Conservation (phyloP, 1,140 invertebrate species). For the Bombus terrestris region DNA sequence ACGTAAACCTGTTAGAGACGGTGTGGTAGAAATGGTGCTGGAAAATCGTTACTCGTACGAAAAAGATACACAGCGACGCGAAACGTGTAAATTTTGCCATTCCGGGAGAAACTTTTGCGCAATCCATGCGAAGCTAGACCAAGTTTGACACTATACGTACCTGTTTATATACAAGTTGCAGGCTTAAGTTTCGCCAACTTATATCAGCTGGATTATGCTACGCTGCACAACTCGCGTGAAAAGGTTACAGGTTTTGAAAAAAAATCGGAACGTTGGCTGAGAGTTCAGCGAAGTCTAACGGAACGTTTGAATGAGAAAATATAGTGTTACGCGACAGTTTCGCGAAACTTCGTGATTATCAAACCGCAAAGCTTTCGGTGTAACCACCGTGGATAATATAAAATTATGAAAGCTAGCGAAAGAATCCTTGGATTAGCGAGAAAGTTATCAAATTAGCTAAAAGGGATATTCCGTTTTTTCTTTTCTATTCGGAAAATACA, state of each 20-base stretch:
- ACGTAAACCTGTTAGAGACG: too few relatives aligned
- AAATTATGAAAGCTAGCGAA: not conserved
- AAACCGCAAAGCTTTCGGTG: not conserved
- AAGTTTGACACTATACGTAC: not conserved
- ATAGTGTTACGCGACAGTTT: not conserved
- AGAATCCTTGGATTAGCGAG: not conserved
- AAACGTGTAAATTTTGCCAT: not conserved
- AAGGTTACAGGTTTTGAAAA: not conserved
- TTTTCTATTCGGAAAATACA: too few relatives aligned
- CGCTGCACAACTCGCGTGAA: not conserved
- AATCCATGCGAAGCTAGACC: not conserved
- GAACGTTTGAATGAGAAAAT: not conserved
- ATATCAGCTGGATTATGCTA: not conserved
- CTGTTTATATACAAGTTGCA: not conserved
- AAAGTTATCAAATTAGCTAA: not conserved
- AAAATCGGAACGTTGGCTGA: not conserved
- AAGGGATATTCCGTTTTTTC: not conserved
- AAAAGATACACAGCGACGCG: not conserved
- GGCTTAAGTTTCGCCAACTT: slow-evolving; percentile 2
- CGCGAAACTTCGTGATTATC: not conserved
- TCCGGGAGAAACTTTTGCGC: not conserved
- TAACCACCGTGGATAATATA: not conserved
- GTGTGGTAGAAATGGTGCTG: not conserved
- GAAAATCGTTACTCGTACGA: too few relatives aligned
- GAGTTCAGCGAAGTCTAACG: not conserved